Conservation (phyloP, 2,797 vertebrate species). For the Anisognathus igniventris region DNA sequence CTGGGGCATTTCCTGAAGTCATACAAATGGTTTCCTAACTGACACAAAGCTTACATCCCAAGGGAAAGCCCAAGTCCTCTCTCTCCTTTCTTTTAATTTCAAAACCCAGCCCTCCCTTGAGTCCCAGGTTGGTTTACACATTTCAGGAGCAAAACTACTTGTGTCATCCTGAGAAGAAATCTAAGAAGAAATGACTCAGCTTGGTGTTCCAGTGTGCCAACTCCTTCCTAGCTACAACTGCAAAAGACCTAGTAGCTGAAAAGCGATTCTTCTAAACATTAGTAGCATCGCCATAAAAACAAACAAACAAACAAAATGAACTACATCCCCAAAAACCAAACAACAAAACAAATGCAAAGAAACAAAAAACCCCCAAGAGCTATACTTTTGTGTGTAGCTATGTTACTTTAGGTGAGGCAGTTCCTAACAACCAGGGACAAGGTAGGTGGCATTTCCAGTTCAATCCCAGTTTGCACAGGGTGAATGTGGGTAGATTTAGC, state of each 20-base stretch:
- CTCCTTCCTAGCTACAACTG: not conserved
- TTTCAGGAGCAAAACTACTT: not conserved
- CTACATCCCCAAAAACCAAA: not conserved
- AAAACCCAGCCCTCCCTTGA: not conserved
- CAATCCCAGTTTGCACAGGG: not conserved
- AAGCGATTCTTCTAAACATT: not conserved
- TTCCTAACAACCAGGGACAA: not conserved
- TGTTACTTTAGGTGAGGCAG: not conserved
- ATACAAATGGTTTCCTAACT: not conserved
- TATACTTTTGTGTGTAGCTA: not conserved
- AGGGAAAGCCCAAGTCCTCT: not conserved
- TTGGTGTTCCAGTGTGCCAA: not conserved
- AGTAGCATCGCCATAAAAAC: not conserved
- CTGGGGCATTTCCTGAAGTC: not conserved
- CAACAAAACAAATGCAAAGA: not conserved
- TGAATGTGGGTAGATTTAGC: not conserved
- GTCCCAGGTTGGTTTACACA: not conserved
- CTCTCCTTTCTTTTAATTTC: not conserved
- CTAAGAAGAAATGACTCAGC: not conserved
- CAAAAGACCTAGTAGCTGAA: not conserved
- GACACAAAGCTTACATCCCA: not conserved
- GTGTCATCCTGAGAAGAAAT: not conserved
- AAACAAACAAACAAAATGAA: rapidly evolving
- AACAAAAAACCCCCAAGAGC: rapidly evolving
- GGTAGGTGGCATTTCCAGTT: not conserved